Evolutionary conservation across 2,888 invertebrate species (phyloP), one percentile per base, ranked within the genome.

Genomic region (Drosophila pegasa): DNA sequence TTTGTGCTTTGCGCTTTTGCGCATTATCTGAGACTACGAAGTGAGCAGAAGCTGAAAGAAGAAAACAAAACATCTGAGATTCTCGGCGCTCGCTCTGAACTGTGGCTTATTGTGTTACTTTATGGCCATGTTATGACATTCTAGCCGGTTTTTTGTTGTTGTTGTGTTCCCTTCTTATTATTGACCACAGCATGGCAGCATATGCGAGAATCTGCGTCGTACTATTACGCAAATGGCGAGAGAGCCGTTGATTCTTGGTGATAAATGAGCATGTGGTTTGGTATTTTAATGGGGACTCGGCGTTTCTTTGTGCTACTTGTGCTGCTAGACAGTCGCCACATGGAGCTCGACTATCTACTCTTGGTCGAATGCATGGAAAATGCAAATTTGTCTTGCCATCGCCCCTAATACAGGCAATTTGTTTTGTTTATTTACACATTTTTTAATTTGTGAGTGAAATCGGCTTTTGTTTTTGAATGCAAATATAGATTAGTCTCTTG

Each of bases 61-160:
- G 18, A 29, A 27, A 29, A 20, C 14, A n/a, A 31, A 66, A 69
- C 73, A 81, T 66, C 75, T 75, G 74, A 55, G 82, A 78, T 56
- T 54, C 27, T 71, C 62, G 35, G 40, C 38, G 64, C 43, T 72
- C 38, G 59, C 58, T 65, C 33, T 41, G 16, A 20, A 20, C 57
- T 68, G 66, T 55, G 69, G 79, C 81, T 79, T 81, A 85, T 76
- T 81, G 70, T 79, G 68, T 76, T 79, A 73, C 76, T 60, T 79
- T 81, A 60, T 81, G 75, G 71, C 66, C 75, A 67, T 67, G 58
- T 61, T 71, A 51, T 67, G 63, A 68, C 70, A 68, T 71, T 85
- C 74, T 68, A 87, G 82, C 88, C 80, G 74, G 77, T 79, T 83
- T 81, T 65, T 25, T 20, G 38, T 20, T 47, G 2, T 50, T n/a